These are phyloP conservation scores for Mohoua ochrocephala DNA, from an alignment of 2,113 vertebrate genomes.

Conservation along the genomic window DNA sequence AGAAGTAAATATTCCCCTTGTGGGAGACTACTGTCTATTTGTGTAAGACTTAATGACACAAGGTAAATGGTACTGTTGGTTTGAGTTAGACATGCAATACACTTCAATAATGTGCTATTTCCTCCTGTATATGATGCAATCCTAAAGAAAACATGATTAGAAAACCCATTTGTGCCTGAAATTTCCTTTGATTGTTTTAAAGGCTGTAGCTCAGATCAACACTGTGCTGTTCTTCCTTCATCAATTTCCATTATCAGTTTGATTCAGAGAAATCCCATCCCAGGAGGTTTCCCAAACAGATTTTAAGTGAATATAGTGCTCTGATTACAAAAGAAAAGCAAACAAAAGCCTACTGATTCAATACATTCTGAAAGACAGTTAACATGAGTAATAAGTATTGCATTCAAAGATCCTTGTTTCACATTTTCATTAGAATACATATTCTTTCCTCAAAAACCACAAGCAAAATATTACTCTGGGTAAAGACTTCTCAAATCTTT, in stretches of 20 bases:
- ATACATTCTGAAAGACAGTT: not conserved
- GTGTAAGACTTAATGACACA: conserved; percentile 2
- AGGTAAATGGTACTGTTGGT: conserved; percentile 11
- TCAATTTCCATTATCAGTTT: conserved; percentile 2
- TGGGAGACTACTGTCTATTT: conserved; percentile 14
- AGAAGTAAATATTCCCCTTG: conserved; percentile 36
- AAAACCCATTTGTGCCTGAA: not conserved
- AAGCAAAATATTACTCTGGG: not conserved
- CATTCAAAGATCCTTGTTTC: not conserved
- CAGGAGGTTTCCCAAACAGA: not conserved
- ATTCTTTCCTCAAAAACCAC: not conserved
- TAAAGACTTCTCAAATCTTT: not conserved
- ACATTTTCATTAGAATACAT: not conserved
- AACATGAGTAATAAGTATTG: not conserved
- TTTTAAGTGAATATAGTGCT: not conserved
- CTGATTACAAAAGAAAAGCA: not conserved
- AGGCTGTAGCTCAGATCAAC: not conserved
- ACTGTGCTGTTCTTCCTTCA: not conserved
- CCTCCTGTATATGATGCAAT: not conserved
- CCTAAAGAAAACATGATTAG: not conserved
- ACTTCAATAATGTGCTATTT: not conserved
- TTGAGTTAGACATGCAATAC: conserved; percentile 9
- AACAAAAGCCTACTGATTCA: not conserved
- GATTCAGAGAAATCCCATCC: not conserved
- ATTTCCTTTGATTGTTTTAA: conserved; percentile 11